phyloP scores from a whole-genome alignment of 2,113 vertebrate genomes.

The Tragelaphus strepsiceros region DNA sequence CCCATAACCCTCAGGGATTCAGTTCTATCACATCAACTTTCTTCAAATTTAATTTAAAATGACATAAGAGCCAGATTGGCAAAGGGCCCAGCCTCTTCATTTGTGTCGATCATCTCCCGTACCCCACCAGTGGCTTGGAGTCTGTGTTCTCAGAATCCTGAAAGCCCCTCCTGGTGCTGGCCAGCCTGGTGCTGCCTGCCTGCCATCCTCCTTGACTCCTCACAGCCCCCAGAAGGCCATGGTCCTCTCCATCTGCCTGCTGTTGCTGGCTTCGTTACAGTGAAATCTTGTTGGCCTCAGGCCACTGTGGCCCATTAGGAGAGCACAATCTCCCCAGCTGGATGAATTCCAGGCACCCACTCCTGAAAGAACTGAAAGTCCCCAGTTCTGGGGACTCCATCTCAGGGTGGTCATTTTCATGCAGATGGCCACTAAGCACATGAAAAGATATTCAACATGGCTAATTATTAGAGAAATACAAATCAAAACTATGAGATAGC shows the following conservation, averaged over 20 bases:
- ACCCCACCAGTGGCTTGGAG: not conserved
- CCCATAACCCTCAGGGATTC: not conserved
- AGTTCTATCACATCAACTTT: constrained; percentile 1
- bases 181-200: not conserved
- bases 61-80: not conserved
- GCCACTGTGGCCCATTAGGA: not conserved
- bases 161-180: not conserved
- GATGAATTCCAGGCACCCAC: not conserved
- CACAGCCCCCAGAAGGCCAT: not conserved
- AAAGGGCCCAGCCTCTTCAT: not conserved
- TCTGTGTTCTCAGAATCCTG: not conserved
- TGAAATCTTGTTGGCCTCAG: not conserved
- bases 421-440: not conserved
- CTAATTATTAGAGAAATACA: not conserved
- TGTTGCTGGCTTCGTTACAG: not conserved
- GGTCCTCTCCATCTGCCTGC: not conserved
- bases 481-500: not conserved
- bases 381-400: not conserved
- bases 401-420: not conserved
- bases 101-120: not conserved
- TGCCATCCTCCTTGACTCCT: not conserved
- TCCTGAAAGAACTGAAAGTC: not conserved
- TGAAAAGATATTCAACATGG: not conserved
- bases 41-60: constrained; percentile 53
- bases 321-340: not conserved